Conservation (phyloP, 2,113 vertebrate species). For the Perccottus glenii region DNA sequence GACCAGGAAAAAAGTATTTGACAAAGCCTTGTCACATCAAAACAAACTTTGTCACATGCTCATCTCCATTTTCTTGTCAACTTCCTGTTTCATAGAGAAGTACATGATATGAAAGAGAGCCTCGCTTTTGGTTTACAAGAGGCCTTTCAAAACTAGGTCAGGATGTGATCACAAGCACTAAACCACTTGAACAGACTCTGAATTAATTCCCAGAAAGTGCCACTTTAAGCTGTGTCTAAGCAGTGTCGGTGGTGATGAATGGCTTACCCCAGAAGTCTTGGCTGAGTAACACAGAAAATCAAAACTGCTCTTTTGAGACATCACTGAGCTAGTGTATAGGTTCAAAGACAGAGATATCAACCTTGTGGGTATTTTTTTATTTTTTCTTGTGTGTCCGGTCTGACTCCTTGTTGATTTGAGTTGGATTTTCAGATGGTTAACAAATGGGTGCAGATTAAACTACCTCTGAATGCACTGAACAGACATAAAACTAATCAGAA, state of each 20-base stretch:
- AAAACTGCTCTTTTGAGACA: slow-evolving; percentile 19
- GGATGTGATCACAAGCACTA: slow-evolving; percentile 23
- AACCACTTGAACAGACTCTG: slow-evolving; percentile 37
- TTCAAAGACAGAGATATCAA: no score
- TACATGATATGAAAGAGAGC: slow-evolving; percentile 27
- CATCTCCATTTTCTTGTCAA: background rate
- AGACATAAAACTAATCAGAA: no score
- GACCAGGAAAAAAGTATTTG: background rate
- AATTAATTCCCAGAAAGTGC: slow-evolving; percentile 52
- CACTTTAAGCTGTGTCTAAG: slow-evolving; percentile 44
- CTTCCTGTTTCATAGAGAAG: slow-evolving; percentile 60
- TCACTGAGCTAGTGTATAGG: background rate
- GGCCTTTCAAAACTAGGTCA: slow-evolving; percentile 44
- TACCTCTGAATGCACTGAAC: no score
- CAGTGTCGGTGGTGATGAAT: slow-evolving; percentile 25
- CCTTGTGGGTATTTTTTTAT: background rate
- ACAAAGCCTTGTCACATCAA: background rate
- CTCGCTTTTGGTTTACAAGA: background rate
- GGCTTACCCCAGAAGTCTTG: slow-evolving; percentile 38
- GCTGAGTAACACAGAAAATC: slow-evolving; percentile 23
- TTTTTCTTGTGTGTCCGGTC: background rate
- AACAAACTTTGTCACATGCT: background rate
- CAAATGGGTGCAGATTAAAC: no score
- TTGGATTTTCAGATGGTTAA: no score
- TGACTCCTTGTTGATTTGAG: no score